Evolutionary conservation across 1,140 invertebrate genomes (phyloP).

Genomic region (Thaumatotibia leucotreta): DNA sequence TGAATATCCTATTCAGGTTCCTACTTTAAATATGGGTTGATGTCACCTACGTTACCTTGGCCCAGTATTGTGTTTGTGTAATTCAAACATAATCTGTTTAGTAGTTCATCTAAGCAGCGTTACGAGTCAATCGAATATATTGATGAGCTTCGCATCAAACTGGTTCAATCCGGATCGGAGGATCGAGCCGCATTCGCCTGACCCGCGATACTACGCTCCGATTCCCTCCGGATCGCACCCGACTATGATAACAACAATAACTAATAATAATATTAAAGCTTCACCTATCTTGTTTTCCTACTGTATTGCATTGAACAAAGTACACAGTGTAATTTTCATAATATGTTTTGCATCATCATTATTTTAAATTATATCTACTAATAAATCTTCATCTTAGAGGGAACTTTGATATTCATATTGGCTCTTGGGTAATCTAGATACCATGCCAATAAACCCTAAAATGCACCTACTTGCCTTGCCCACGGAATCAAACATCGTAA

Average conservation of each 20-base stretch:
- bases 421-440: too few species aligned
- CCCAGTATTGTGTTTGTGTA: not conserved
- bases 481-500: too few species aligned
- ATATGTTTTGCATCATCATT: too few species aligned
- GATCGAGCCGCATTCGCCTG: conserved; percentile 3
- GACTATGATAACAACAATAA: not conserved
- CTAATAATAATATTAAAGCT: not conserved
- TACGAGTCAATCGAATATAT: not conserved
- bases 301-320: not conserved
- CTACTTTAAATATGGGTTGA: not conserved
- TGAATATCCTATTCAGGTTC: too few species aligned
- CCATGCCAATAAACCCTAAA: too few species aligned
- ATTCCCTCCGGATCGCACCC: conserved; percentile 26
- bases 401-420: too few species aligned
- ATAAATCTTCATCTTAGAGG: too few species aligned
- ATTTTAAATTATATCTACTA: too few species aligned
- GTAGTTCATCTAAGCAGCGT: not conserved
- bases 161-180: not conserved
- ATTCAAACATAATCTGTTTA: not conserved
- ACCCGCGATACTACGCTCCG: conserved; percentile 24
- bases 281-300: not conserved
- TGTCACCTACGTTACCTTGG: not conserved
- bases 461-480: too few species aligned
- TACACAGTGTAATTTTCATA: not conserved
- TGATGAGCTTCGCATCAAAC: not conserved